These are phyloP conservation scores for Atlantisia rogersi DNA, from an alignment of 2,113 vertebrate species.

Conservation along the genomic window DNA sequence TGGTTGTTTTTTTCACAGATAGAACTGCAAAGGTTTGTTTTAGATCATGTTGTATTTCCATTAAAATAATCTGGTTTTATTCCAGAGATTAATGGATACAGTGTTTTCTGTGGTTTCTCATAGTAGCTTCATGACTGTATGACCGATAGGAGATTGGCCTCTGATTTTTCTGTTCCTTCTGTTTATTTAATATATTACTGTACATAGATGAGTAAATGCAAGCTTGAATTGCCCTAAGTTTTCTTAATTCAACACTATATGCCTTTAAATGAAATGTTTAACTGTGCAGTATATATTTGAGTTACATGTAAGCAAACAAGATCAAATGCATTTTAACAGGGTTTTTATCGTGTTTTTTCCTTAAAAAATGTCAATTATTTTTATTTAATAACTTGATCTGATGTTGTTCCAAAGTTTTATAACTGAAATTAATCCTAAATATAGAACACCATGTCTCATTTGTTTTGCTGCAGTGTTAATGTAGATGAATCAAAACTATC, in stretches of 20 bases:
- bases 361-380: neutral
- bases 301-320: neutral
- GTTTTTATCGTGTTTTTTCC: neutral
- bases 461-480: neutral
- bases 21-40: neutral
- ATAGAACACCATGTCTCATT: neutral
- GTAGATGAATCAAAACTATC: neutral
- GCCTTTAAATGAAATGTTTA: neutral
- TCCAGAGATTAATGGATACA: neutral
- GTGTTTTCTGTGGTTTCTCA: neutral
- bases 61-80: neutral
- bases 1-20: neutral
- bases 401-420: neutral
- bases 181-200: neutral
- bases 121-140: neutral
- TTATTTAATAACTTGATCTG: neutral
- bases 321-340: neutral
- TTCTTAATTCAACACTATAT: neutral
- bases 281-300: neutral
- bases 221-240: neutral
- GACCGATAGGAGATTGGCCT: neutral
- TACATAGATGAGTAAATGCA: neutral
- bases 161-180: neutral
- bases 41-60: neutral
- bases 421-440: neutral